Base-by-base conservation (phyloP, 2,797 vertebrate genomes). In the Pelobates cultripes region DNA sequence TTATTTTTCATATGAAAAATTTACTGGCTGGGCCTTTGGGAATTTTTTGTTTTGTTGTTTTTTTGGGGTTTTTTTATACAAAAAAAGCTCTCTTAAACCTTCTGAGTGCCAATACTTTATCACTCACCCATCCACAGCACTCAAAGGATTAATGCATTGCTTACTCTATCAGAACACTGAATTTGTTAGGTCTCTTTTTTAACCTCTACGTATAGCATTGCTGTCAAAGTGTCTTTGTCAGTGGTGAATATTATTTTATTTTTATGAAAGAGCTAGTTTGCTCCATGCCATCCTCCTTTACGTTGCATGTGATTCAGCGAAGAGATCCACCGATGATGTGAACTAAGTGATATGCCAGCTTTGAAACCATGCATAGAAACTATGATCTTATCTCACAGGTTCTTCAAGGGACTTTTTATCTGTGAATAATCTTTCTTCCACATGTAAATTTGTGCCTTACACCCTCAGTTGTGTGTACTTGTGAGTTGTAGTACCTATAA, bases 381-480 rank as follows among this genome's bases (percentile, higher is more conserved):
- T 89, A 87, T 90, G 87, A 86, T 93, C 91, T 92, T 90, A 88
- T 91, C 89, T 90, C 92, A 92, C 89, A 85, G 91, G 89, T 92
- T 90, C 91, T 94, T 92, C 81, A 88, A 91, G 89, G 84, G 90
- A 90, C 90, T 66, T 47, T 91, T 89, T n/a, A 93, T 93, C 92
- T 91, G 93, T 94, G 93, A 94, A 94, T 93, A 93, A 92, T 94
- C 94, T 96, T 94, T 95, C 93, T 95, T 97, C 96, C 97, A 98
- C 96, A 95, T 98, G 98, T 99, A 98, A 96, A 98, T 98, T 96
- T 98, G 98, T 99, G 98, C 98, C 97, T 99, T 99, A 99, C 96
- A 96, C 97, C 96, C 93, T 95, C 88, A 96, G 95, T 98, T 97
- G 96, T 99, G 94, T 96, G 94, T 93, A 94, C 93, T 94, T 95